Conservation (phyloP, 2,113 vertebrate genomes). For the Talpa occidentalis region DNA sequence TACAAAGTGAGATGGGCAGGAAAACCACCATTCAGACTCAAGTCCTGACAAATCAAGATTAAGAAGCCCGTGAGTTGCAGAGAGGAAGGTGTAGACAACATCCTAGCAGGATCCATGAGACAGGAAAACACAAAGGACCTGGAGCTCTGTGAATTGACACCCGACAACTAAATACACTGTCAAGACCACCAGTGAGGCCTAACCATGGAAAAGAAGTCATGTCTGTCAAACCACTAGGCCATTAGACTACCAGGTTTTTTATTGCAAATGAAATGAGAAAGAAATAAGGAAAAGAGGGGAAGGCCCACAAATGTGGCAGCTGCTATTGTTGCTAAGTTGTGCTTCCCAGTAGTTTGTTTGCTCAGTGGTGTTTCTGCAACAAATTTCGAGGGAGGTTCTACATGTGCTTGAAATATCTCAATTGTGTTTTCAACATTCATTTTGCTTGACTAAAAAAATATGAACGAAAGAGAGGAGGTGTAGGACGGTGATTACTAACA, state of each 20-base stretch:
- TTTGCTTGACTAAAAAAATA: conserved; percentile 3
- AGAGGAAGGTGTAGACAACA: neutral
- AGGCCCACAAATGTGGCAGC: conserved; percentile 45
- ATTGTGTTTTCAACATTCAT: conserved; percentile 54
- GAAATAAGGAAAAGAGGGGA: neutral
- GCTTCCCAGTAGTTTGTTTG: conserved; percentile 66
- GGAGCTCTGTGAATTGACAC: neutral
- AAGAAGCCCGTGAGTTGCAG: neutral
- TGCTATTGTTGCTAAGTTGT: conserved; percentile 67
- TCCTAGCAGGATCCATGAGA: neutral
- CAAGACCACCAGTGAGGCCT: neutral
- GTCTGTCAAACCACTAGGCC: neutral
- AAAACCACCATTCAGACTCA: neutral
- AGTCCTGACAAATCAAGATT: neutral
- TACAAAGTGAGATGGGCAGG: neutral
- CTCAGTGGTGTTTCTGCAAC: conserved; percentile 69
- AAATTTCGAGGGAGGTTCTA: conserved; percentile 56
- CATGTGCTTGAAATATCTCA: conserved; percentile 68
- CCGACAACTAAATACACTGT: neutral
- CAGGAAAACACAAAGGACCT: no score
- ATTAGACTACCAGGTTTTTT: conserved; percentile 31
- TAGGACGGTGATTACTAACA: neutral
- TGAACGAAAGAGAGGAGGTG: neutral
- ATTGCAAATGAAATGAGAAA: conserved; percentile 44
- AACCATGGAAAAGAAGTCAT: neutral